Percentiles rank a stretch among this genome's conserved stretches.
phyloP scores from a whole-genome alignment of 2,113 vertebrate species.

The Symphodus melops region DNA sequence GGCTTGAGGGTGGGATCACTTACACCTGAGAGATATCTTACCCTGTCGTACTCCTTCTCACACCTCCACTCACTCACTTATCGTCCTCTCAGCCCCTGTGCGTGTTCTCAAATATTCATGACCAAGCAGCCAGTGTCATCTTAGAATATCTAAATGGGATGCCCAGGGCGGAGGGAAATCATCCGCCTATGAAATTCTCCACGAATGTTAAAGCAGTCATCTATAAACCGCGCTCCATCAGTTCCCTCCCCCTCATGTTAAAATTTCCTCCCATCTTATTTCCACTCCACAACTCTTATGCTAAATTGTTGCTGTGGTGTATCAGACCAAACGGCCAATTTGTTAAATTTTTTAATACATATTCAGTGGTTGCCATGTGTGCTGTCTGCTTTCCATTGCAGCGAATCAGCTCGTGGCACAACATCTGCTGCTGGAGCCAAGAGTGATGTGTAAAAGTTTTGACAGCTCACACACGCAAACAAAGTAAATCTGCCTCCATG shows the following conservation, averaged over 20 bases:
- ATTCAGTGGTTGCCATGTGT: conserved; percentile 11
- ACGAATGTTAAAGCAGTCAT: conserved; percentile 57
- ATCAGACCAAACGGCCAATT: conserved; percentile 17
- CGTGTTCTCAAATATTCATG: conserved; percentile 78
- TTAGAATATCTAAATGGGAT: conserved; percentile 70
- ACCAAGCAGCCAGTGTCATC: conserved; percentile 61
- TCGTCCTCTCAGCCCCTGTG: conserved; percentile 41
- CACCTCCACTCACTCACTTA: conserved; percentile 53
- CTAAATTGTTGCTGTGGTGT: conserved; percentile 8
- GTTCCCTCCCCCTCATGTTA: conserved; percentile 32
- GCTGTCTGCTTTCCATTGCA: conserved; percentile 14
- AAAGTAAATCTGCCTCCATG: conserved; percentile 23
- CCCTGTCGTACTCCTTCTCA: conserved; percentile 47
- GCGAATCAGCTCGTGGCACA: conserved; percentile 32
- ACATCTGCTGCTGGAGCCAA: conserved; percentile 34
- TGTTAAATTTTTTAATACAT: background rate
- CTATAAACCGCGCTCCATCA: conserved; percentile 50
- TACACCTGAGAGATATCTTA: conserved; percentile 57
- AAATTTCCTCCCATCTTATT: conserved; percentile 30
- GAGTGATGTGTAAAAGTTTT: conserved; percentile 49
- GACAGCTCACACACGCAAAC: conserved; percentile 36
- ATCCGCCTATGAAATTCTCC: conserved; percentile 69
- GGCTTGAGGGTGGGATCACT: conserved; percentile 49
- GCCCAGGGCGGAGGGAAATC: conserved; percentile 70
- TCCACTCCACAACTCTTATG: conserved; percentile 30